Evolutionary conservation across 53 echinoderm and acorn worm species (phyloP).

Genomic region (Paelopatides confundens): DNA sequence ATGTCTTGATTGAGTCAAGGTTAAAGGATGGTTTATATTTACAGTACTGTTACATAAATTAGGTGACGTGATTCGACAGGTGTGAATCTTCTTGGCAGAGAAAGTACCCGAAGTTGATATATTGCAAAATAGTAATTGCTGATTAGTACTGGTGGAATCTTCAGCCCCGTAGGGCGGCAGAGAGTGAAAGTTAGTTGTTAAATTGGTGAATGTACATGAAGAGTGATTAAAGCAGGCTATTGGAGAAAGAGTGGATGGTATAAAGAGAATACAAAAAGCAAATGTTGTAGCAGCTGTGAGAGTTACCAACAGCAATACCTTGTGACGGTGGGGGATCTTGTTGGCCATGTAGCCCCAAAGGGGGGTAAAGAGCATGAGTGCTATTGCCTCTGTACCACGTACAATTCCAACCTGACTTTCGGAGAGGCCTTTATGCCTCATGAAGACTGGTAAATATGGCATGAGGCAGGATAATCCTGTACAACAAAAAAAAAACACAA

Average conservation of each 20-base stretch:
- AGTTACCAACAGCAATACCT: conserved; percentile 70
- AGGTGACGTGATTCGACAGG: neutral
- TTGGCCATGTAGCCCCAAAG: conserved; percentile 87
- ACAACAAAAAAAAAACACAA: neutral
- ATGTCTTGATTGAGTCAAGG: neutral
- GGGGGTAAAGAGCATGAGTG: conserved; percentile 77
- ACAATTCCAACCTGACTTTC: conserved; percentile 85
- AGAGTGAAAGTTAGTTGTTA: neutral
- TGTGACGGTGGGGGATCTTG: conserved; percentile 82
- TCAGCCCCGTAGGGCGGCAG: neutral
- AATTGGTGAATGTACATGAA: conserved; percentile 1
- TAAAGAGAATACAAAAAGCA: conserved; percentile 74
- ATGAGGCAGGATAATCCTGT: conserved; percentile 79
- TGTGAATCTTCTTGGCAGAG: neutral
- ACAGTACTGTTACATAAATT: neutral
- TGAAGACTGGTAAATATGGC: conserved; percentile 90
- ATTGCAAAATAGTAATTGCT: conserved; percentile 24
- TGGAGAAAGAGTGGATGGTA: conserved; percentile 55
- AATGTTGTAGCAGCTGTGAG: conserved; percentile 71
- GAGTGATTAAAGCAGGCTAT: conserved; percentile 8
- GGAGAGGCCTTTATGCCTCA: conserved; percentile 84
- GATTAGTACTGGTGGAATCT: neutral
- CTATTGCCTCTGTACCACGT: conserved; percentile 83
- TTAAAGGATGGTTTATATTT: neutral
- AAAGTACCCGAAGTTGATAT: conserved; percentile 23